Percentiles rank a stretch among this genome's conserved stretches.
These are phyloP conservation scores for Melanotus villosus DNA, from an alignment of 2,888 invertebrate genomes.

Conservation along the genomic window DNA sequence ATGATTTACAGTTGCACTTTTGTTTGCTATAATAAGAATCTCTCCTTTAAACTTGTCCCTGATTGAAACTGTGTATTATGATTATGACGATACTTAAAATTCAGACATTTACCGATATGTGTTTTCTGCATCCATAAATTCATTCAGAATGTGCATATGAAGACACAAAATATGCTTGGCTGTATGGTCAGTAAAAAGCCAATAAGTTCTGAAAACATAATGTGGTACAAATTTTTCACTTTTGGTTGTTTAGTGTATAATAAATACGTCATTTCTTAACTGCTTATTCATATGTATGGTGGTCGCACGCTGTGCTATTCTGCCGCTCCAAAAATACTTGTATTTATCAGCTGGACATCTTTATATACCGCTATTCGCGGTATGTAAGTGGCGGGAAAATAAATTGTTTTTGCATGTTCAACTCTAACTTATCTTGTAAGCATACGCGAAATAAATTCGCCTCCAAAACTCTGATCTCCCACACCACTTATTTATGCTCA, in stretches of 20 bases:
- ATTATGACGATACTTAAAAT: no score
- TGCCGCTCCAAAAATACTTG: conserved; percentile 38
- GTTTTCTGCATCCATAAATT: no score
- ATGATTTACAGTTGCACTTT: no score
- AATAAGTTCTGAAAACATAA: conserved; percentile 26
- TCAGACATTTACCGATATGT: no score
- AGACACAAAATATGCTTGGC: not conserved
- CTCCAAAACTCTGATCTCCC: conserved; percentile 36
- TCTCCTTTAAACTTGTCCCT: no score
- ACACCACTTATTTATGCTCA: conserved; percentile 33
- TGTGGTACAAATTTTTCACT: conserved; percentile 26
- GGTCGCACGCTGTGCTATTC: conserved; percentile 34
- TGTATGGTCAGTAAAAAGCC: not conserved
- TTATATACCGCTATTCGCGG: conserved; percentile 39
- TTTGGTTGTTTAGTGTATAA: conserved; percentile 25
- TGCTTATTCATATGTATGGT: conserved; percentile 30
- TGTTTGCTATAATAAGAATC: no score
- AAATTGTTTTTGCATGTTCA: conserved; percentile 42
- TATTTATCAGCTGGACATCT: conserved; percentile 43
- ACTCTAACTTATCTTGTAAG: conserved; percentile 34
- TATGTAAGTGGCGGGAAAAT: conserved; percentile 40
- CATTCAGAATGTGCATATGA: no score
- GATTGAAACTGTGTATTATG: no score
- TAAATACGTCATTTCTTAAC: conserved; percentile 25
- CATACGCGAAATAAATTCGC: conserved; percentile 28